Base-by-base conservation (phyloP, 2,888 invertebrate species). In the Electrophaes corylata region DNA sequence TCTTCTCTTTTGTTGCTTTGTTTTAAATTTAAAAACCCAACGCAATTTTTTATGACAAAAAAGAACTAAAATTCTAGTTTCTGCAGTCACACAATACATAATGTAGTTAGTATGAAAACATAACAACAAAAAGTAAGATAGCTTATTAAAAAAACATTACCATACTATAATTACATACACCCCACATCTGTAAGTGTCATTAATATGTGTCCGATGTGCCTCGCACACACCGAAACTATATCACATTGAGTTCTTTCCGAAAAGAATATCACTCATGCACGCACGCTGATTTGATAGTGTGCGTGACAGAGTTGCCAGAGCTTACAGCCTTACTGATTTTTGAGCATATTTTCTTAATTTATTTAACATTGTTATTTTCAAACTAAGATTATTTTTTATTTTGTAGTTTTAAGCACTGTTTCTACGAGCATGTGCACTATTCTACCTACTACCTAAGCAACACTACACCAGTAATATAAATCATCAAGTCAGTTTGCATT, bases 61-160 rank as follows among this genome's bases (percentile, higher is more conserved):
- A 29, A 1, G 2, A 10, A 10, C 10, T 33, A 33, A 4, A 5
- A 12, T 4, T 12, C 12, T 33, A 3, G 4, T 5, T 12, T 12
- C 33, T 12, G 12, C 12, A 33, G 33, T 33, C 12, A 33, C 5
- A 33, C 12, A 33, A 29, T 18, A 50, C 10, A 50, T 57, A 65
- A 64, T 49, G 64, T 61, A 64, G n/a, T n/a, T 67, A 4, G 46
- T 54, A 40, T 23, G 12, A 39, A 73, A 67, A 65, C 58, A 58
- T 51, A 60, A 61, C 70, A 81, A 80, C 81, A 83, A 79, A 71
- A 56, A 56, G 18, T 57, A 71, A 75, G 65, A 75, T 70, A 81
- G 80, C 86, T 87, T 90, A 89, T 91, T 88, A 90, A 89, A 91
- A 88, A 88, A 83, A 80, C 84, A 88, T 91, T 88, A 88, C 77